These are phyloP conservation scores for Penaeus vannamei DNA, from an alignment of 1,140 invertebrate species.

Conservation along the genomic window DNA sequence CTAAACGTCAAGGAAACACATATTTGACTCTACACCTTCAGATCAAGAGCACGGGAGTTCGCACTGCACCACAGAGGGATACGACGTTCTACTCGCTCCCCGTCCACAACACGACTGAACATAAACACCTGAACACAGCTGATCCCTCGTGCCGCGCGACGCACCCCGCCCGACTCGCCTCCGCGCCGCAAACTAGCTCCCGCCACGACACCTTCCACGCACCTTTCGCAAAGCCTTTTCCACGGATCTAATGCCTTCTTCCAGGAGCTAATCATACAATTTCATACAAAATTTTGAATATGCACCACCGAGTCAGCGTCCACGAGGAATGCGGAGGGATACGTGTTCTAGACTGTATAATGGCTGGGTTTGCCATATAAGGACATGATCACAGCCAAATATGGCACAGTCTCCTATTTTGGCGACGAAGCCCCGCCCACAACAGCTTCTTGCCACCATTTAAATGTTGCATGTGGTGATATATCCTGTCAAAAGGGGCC, in stretches of 20 bases:
- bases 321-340: constrained; percentile 32
- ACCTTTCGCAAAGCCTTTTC: background rate
- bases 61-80: constrained; percentile 42
- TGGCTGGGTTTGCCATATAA: constrained; percentile 67
- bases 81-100: constrained; percentile 42
- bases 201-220: background rate
- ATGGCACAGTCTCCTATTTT: constrained; percentile 60
- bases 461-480: constrained; percentile 60
- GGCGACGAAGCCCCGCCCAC: constrained; percentile 54
- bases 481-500: constrained; percentile 11
- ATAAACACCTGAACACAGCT: constrained; percentile 63
- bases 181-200: constrained; percentile 56
- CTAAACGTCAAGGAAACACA: constrained; percentile 58
- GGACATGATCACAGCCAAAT: constrained; percentile 63
- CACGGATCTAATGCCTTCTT: background rate
- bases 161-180: constrained; percentile 1
- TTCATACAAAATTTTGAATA: constrained; percentile 59
- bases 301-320: background rate
- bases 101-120: constrained; percentile 66
- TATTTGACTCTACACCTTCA: constrained; percentile 58
- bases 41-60: constrained; percentile 58
- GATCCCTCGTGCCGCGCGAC: constrained; percentile 61
- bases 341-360: constrained; percentile 64
- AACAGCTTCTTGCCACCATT: constrained; percentile 56
- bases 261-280: constrained; percentile 1